Percentiles rank a stretch among this genome's conserved stretches.
Evolutionary conservation across 2,113 vertebrate genomes (phyloP).

Genomic region (Calidris pygmaea): DNA sequence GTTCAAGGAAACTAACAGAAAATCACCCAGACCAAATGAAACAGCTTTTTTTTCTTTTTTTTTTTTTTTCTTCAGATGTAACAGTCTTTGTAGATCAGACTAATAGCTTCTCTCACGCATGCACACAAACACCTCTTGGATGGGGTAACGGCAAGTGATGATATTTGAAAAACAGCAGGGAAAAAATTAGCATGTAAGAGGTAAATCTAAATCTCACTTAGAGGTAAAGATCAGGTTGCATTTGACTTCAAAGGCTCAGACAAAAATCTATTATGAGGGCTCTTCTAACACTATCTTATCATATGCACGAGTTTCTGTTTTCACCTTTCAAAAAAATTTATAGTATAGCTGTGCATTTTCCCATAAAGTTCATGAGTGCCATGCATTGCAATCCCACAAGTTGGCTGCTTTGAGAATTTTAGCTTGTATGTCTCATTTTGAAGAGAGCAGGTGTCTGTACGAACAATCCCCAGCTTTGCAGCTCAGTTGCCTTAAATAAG

Average conservation of each 20-base stretch:
- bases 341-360: not conserved
- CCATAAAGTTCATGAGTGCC: not conserved
- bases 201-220: conserved; percentile 23
- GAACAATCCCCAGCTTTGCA: not conserved
- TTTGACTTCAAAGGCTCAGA: conserved; percentile 11
- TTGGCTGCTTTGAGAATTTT: not conserved
- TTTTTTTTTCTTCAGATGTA: not conserved
- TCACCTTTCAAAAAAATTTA: not conserved
- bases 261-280: conserved; percentile 35
- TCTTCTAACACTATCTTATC: not conserved
- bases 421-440: not conserved
- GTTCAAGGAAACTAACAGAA: not conserved
- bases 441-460: not conserved
- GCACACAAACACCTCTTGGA: rapidly evolving
- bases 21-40: not conserved
- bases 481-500: not conserved
- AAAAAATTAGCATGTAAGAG: not conserved
- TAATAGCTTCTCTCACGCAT: not conserved
- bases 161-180: not conserved
- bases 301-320: not conserved
- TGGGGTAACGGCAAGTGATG: not conserved
- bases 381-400: not conserved
- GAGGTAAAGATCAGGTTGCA: conserved; percentile 1
- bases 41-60: rapidly evolving
- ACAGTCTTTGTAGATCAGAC: not conserved